Percentiles rank a stretch among this genome's conserved stretches.
These are phyloP conservation scores for Acrobasis suavella DNA, from an alignment of 2,888 invertebrate genomes.

Conservation along the genomic window DNA sequence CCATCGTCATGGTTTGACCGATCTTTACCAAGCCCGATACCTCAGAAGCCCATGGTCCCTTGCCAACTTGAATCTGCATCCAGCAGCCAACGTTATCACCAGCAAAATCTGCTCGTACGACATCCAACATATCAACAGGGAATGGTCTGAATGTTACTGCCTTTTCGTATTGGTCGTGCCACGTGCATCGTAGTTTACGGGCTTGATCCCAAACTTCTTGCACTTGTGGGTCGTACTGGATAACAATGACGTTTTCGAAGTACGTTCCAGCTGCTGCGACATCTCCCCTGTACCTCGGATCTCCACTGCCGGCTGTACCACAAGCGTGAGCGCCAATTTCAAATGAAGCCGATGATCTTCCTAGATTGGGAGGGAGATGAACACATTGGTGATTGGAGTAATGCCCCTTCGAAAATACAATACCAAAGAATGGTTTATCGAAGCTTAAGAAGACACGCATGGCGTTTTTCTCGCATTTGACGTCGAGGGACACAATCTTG, in stretches of 20 bases:
- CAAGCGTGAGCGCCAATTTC: slow-evolving; percentile 96
- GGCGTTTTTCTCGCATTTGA: slow-evolving; percentile 95
- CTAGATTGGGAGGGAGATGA: slow-evolving; percentile 93
- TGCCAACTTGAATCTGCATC: slow-evolving; percentile 98
- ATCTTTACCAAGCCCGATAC: slow-evolving; percentile 97
- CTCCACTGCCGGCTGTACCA: slow-evolving; percentile 95
- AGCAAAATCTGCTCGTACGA: slow-evolving; percentile 96
- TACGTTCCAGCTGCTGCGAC: slow-evolving; percentile 95
- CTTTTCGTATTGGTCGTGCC: slow-evolving; percentile 98
- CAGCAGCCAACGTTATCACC: slow-evolving; percentile 98
- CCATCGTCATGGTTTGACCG: slow-evolving; percentile 98
- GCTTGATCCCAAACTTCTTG: slow-evolving; percentile 98
- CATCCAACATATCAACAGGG: slow-evolving; percentile 97
- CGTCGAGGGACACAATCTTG: slow-evolving; percentile 94
- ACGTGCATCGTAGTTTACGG: slow-evolving; percentile 94
- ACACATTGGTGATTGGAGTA: slow-evolving; percentile 96
- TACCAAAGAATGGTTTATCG: slow-evolving; percentile 97
- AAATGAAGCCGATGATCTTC: slow-evolving; percentile 92
- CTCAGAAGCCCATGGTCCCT: slow-evolving; percentile 97
- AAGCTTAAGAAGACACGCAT: slow-evolving; percentile 98
- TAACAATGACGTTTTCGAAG: slow-evolving; percentile 96
- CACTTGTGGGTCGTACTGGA: slow-evolving; percentile 96
- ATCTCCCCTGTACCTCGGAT: slow-evolving; percentile 94
- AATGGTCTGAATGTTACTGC: slow-evolving; percentile 96
- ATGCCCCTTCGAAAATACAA: slow-evolving; percentile 96